Conservation (phyloP, 2,113 vertebrate species). For the Phalacrocorax aristotelis region DNA sequence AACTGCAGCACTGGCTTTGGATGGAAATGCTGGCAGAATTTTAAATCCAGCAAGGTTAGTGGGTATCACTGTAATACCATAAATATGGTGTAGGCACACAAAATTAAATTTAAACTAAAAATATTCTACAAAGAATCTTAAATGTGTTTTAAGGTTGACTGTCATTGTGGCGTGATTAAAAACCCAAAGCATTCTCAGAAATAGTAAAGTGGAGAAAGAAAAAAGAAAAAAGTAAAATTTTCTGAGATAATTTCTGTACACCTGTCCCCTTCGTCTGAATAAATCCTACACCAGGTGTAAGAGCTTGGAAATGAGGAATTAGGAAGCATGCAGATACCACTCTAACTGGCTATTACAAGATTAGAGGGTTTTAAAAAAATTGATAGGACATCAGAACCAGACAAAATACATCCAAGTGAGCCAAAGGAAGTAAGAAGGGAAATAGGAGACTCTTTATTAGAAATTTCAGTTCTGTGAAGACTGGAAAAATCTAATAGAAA, state of each 20-base stretch:
- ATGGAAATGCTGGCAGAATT: neutral
- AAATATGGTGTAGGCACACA: neutral
- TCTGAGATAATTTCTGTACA: neutral
- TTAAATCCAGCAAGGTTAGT: neutral
- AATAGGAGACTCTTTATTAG: slow-evolving; percentile 3
- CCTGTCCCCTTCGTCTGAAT: neutral
- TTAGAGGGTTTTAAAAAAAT: neutral
- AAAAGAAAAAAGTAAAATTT: neutral
- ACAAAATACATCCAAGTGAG: neutral
- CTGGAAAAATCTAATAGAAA: neutral
- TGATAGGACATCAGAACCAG: neutral
- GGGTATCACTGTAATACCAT: neutral
- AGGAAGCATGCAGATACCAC: neutral
- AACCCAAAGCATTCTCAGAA: neutral
- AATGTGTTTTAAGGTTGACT: neutral
- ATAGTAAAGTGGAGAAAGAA: neutral
- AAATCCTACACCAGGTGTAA: neutral
- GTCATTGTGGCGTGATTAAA: neutral
- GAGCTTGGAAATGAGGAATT: neutral
- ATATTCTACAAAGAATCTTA: neutral
- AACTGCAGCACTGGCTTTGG: neutral
- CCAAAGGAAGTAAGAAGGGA: slow-evolving; percentile 8
- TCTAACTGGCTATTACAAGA: neutral
- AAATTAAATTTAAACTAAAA: neutral
- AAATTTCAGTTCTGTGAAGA: slow-evolving; percentile 25